These are phyloP conservation scores for Corythucha ciliata DNA, from an alignment of 2,888 invertebrate species.

Conservation along the genomic window DNA sequence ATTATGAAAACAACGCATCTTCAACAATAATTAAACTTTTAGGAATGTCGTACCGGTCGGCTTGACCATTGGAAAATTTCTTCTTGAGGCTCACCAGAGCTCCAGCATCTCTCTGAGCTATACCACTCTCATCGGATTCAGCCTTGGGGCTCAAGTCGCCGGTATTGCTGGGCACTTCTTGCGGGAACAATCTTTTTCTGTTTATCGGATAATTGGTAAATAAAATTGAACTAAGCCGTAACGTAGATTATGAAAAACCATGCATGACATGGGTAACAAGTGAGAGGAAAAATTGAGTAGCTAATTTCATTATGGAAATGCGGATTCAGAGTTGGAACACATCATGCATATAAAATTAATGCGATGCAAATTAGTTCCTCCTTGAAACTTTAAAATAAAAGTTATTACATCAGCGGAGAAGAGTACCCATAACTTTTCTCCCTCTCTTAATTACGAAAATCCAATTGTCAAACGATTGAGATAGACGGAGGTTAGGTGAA, in stretches of 20 bases:
- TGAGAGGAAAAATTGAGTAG: not conserved
- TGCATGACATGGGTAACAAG: no score
- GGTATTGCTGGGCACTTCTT: conserved; percentile 23
- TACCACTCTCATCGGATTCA: conserved; percentile 24
- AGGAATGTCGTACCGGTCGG: conserved; percentile 17
- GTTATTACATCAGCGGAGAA: no score
- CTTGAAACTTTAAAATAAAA: no score
- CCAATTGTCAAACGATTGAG: no score
- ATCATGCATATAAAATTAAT: not conserved
- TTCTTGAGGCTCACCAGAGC: conserved; percentile 3
- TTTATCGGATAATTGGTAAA: conserved; percentile 18
- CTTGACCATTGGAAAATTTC: conserved; percentile 8
- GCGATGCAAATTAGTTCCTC: not conserved
- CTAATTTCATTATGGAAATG: not conserved
- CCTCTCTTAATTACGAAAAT: no score
- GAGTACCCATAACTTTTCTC: no score
- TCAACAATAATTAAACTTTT: not conserved
- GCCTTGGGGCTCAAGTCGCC: conserved; percentile 24
- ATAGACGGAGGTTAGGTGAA: no score
- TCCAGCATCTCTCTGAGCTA: conserved; percentile 17
- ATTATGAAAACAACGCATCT: not conserved
- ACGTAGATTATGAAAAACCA: no score
- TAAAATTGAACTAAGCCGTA: not conserved
- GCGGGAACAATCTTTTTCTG: conserved; percentile 7
- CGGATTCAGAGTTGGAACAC: not conserved